Evolutionary conservation across 2,888 invertebrate genomes (phyloP).

Genomic region (Ectemnius continuus): DNA sequence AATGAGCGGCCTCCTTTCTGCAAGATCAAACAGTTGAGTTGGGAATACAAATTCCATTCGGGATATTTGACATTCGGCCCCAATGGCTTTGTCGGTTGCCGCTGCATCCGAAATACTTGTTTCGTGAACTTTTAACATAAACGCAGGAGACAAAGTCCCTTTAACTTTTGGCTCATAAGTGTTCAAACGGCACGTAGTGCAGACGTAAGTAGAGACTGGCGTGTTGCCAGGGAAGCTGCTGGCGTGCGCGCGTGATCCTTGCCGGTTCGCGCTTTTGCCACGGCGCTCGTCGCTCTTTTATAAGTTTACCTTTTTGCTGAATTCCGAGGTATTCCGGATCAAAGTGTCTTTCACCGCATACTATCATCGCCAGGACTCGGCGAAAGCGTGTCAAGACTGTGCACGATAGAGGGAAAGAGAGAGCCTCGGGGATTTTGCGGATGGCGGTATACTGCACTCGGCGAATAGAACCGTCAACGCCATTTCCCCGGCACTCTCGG

Average conservation of each 20-base stretch:
- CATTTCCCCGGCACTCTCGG: neutral
- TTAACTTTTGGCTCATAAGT: slow-evolving; percentile 3
- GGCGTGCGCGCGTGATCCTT: neutral
- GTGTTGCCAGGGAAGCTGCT: slow-evolving; percentile 10
- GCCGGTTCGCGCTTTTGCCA: neutral
- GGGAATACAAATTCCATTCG: no score
- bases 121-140: neutral
- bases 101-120: neutral
- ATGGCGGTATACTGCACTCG: neutral
- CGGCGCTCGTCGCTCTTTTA: slow-evolving; percentile 11
- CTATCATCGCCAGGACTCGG: slow-evolving; percentile 6
- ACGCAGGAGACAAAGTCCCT: neutral
- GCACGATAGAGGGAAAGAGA: slow-evolving; percentile 12
- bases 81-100: no score
- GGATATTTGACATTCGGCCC: no score
- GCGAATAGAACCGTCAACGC: neutral
- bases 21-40: no score
- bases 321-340: slow-evolving; percentile 2
- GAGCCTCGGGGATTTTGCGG: neutral
- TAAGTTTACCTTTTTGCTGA: slow-evolving; percentile 13
- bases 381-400: neutral
- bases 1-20: neutral
- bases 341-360: slow-evolving; percentile 7
- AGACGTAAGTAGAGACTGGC: slow-evolving; percentile 11
- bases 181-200: neutral